Evolutionary conservation across 2,888 invertebrate genomes (phyloP).

Genomic region (Epsilonema sp.): DNA sequence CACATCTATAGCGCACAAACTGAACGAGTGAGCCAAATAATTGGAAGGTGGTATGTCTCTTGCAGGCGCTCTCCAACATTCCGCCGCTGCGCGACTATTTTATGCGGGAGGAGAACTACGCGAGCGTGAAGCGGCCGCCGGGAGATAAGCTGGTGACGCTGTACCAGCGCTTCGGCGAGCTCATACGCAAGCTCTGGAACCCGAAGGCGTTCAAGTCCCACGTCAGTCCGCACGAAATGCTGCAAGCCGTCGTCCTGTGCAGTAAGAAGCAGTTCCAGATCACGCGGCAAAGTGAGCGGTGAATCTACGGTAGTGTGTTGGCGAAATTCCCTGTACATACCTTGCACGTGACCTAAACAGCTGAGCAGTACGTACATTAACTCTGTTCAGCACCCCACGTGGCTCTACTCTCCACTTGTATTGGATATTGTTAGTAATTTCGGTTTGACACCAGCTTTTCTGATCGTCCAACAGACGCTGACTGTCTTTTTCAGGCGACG

Average conservation of each 20-base stretch:
- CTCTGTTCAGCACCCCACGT: no score
- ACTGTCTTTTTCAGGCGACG: no score
- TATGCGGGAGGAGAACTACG: slow-evolving; percentile 73
- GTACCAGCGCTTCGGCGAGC: slow-evolving; percentile 58
- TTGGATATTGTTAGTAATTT: no score
- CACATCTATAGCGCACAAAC: no score
- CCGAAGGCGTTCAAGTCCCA: slow-evolving; percentile 96
- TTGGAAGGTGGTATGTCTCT: no score
- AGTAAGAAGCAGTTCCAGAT: slow-evolving; percentile 98
- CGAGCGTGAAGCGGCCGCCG: slow-evolving; percentile 60
- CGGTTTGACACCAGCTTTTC: no score
- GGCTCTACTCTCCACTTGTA: no score
- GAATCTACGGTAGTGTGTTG: neutral
- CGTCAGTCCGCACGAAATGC: slow-evolving; percentile 98
- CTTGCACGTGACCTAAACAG: neutral
- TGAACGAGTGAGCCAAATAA: no score
- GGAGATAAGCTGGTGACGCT: slow-evolving; percentile 80
- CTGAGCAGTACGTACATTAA: no score
- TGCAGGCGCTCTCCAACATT: slow-evolving; percentile 76
- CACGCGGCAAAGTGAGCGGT: slow-evolving; percentile 80
- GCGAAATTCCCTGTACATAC: no score
- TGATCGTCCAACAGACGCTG: no score
- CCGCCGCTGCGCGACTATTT: slow-evolving; percentile 83
- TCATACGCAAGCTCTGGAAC: slow-evolving; percentile 94
- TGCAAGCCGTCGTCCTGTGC: slow-evolving; percentile 63